Evolutionary conservation across 2,113 vertebrate genomes (phyloP), one percentile per base, ranked within the genome.

Genomic region (Xerus inauris): DNA sequence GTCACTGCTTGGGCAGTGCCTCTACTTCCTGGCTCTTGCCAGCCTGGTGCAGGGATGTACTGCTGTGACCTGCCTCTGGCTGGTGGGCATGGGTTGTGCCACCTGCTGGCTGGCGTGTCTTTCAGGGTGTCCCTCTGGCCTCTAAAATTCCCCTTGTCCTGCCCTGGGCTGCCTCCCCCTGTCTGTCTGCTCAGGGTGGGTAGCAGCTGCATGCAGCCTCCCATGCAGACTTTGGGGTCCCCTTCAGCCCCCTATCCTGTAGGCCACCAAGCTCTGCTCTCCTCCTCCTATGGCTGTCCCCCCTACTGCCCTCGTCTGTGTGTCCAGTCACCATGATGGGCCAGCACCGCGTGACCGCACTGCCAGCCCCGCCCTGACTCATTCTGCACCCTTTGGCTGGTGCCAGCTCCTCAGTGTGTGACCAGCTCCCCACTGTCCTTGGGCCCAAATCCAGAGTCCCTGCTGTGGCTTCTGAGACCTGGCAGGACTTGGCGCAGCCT

Each of bases 241-340:
- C 67, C 4, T 64, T 72, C 71, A 26, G 8, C 51, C 6, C 54
- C 3, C n/a, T n/a, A 0, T 65, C 40, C 67, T 28, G 6, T 3
- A 3, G 28, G 54, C 47, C 59, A 0, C 57, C 8, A 13, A 40
- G 45, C 26, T 49, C 83, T 72, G 38, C 14, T 45, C 59, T 47
- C 32, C 32, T 7, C 76, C 17, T 28, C 32, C 32, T 11, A 17
- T 3, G 20, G 8, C 14, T 62, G 67, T 6, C 51, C 24, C 6
- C 51, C 22, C 73, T 5, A 6, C 40, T 3, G 28, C 22, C n/a
- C 49, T 79, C 14, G 8, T 45, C 19, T 62, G 59, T 0, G 3
- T 22, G 0, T 1, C 2, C 4, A 14, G 11, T 59, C 24, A 32
- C 19, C 5, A 1, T 22, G 47, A 1, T 0, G 0, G 62, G 45